phyloP scores from a whole-genome alignment of 2,888 invertebrate genomes.

The Ornithoptera alexandrae region DNA sequence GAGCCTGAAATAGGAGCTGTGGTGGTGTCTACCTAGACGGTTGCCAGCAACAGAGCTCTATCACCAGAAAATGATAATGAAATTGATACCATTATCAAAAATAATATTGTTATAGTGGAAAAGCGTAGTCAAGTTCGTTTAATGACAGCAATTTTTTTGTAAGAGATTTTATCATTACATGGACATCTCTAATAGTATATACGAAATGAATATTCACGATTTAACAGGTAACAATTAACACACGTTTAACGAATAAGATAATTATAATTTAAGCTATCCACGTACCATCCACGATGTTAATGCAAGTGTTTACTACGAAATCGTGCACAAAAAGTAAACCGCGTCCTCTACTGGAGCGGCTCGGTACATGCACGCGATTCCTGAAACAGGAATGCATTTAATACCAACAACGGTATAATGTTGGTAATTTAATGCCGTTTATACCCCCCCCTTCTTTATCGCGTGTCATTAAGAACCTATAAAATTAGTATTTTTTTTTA shows the following conservation, averaged over 20 bases:
- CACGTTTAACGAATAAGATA: constrained; percentile 26
- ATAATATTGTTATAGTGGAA: too few relatives aligned
- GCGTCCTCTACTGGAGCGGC: constrained; percentile 45
- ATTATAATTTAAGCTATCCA: constrained; percentile 24
- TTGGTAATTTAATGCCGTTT: constrained; percentile 66
- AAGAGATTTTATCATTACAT: neutral
- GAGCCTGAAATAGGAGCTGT: too few relatives aligned
- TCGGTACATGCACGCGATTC: constrained; percentile 63
- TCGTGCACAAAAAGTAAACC: constrained; percentile 26
- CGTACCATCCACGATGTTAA: constrained; percentile 19
- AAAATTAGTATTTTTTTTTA: constrained; percentile 26
- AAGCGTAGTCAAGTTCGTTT: neutral
- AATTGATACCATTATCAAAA: too few relatives aligned
- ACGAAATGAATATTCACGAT: constrained; percentile 27
- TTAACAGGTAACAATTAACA: constrained; percentile 21
- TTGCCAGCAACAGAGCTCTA: too few relatives aligned
- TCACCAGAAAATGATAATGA: too few relatives aligned
- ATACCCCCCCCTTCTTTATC: constrained; percentile 47
- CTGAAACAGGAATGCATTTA: constrained; percentile 69
- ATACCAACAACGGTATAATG: constrained; percentile 69
- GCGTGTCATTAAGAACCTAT: constrained; percentile 50
- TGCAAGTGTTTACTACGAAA: constrained; percentile 27
- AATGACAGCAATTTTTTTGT: neutral
- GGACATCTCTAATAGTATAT: constrained; percentile 1
- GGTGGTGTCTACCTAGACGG: too few relatives aligned